These are phyloP conservation scores for Orcinus orca DNA, from an alignment of 2,113 vertebrate species.

Conservation along the genomic window DNA sequence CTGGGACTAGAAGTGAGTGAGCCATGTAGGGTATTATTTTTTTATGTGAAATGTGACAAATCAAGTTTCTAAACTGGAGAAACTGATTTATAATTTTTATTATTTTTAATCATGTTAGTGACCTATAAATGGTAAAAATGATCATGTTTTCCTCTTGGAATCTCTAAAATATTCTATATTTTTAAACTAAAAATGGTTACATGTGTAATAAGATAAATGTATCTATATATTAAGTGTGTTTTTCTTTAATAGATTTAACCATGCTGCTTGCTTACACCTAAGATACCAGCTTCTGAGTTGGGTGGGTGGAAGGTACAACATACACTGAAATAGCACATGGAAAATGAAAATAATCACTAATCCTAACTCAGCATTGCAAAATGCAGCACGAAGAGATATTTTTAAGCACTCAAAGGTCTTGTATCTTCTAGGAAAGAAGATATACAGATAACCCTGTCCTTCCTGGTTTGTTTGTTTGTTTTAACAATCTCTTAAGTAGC, in stretches of 20 bases:
- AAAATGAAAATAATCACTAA: slow-evolving; percentile 45
- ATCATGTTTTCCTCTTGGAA: not conserved
- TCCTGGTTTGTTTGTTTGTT: slow-evolving; percentile 3
- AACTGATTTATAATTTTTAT: not conserved
- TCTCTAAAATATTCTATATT: not conserved
- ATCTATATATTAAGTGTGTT: not conserved
- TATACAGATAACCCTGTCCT: slow-evolving; percentile 46
- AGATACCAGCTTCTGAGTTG: not conserved
- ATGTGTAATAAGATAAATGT: not conserved
- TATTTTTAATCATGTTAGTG: not conserved
- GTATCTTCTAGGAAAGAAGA: not conserved
- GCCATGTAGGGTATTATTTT: not conserved
- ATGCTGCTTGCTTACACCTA: not conserved
- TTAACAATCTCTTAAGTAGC: not conserved
- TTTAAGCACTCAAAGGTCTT: slow-evolving; percentile 45
- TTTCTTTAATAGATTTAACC: slow-evolving; percentile 32
- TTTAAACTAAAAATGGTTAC: not conserved
- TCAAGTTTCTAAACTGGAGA: not conserved
- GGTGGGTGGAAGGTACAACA: not conserved
- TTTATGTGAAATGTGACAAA: not conserved
- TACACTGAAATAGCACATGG: slow-evolving; percentile 43
- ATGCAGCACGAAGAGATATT: not conserved
- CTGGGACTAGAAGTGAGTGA: not conserved
- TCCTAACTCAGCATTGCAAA: slow-evolving; percentile 29
- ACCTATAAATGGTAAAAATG: not conserved